Percentiles rank a stretch among this genome's conserved stretches.
phyloP scores from a whole-genome alignment of 2,113 vertebrate genomes.

The Donacobius atricapilla region DNA sequence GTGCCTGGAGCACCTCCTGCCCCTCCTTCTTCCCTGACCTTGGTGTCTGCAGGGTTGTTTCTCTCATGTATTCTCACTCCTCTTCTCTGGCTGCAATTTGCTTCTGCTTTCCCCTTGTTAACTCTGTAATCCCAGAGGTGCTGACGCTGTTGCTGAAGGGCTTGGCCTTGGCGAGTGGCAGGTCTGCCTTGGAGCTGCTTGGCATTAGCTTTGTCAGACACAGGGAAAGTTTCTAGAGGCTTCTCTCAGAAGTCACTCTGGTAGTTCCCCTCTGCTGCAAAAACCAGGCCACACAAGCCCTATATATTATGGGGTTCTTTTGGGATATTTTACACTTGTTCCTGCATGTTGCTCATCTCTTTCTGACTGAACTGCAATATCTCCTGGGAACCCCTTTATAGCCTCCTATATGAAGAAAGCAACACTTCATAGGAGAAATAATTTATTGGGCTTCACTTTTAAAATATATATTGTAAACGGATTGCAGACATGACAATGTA shows the following conservation, averaged over 20 bases:
- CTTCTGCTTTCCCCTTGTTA: not conserved
- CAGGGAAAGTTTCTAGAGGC: not conserved
- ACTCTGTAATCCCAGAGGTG: not conserved
- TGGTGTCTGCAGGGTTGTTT: not conserved
- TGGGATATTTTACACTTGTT: not conserved
- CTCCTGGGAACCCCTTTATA: not conserved
- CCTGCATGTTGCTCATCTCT: not conserved
- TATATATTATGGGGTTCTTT: not conserved
- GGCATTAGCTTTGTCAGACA: not conserved
- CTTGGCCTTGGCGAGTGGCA: accelerated
- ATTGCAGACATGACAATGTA: not conserved
- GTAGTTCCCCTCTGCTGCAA: not conserved
- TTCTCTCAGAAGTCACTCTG: not conserved
- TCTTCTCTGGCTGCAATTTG: not conserved
- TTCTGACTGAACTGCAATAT: not conserved
- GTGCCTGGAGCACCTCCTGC: not conserved
- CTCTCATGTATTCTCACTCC: not conserved
- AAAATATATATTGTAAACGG: not conserved
- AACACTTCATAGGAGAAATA: not conserved
- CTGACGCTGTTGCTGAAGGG: accelerated
- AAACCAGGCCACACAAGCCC: not conserved
- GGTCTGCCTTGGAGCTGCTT: not conserved
- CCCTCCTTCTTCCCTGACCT: not conserved
- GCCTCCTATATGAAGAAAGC: not conserved
- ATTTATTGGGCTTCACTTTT: not conserved